phyloP scores from a whole-genome alignment of 2,797 vertebrate genomes.

The Nannoperca australis region DNA sequence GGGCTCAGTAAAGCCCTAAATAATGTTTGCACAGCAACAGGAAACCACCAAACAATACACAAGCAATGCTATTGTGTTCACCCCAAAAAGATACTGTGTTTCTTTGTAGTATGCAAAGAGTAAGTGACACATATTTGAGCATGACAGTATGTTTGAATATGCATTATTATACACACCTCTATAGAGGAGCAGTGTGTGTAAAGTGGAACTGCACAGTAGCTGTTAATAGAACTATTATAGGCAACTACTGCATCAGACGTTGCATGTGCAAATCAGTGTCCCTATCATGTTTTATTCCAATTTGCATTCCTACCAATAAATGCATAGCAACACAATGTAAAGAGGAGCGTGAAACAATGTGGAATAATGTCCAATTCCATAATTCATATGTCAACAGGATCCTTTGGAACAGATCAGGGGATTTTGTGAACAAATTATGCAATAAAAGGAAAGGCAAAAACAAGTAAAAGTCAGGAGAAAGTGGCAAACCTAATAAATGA shows the following conservation, averaged over 20 bases:
- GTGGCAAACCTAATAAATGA: slow-evolving; percentile 31
- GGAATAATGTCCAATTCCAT: slow-evolving; percentile 67
- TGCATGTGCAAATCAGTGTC: slow-evolving; percentile 30
- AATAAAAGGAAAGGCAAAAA: slow-evolving; percentile 41
- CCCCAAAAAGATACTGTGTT: slow-evolving; percentile 13
- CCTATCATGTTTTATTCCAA: slow-evolving; percentile 57
- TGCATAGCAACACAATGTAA: slow-evolving; percentile 57
- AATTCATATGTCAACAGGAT: slow-evolving; percentile 68
- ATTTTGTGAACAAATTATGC: slow-evolving; percentile 65
- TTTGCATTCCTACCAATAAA: slow-evolving; percentile 31
- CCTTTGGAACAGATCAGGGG: slow-evolving; percentile 64
- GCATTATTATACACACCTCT: slow-evolving; percentile 30
- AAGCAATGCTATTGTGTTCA: slow-evolving; percentile 44
- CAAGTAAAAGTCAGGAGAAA: slow-evolving; percentile 23
- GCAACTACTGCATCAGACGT: slow-evolving; percentile 63
- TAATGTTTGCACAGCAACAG: slow-evolving; percentile 47
- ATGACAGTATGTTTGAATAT: slow-evolving; percentile 41
- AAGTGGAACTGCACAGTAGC: slow-evolving; percentile 35
- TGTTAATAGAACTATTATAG: slow-evolving; percentile 33
- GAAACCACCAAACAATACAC: slow-evolving; percentile 48
- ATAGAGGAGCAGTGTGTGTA: slow-evolving; percentile 29
- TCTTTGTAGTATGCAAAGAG: slow-evolving; percentile 30
- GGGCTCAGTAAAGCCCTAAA: slow-evolving; percentile 55
- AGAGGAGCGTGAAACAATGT: slow-evolving; percentile 45
- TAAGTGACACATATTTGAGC: slow-evolving; percentile 35